Percentiles rank a stretch among this genome's conserved stretches.
These are phyloP conservation scores for Perccottus glenii DNA, from an alignment of 2,113 vertebrate genomes.

Conservation along the genomic window DNA sequence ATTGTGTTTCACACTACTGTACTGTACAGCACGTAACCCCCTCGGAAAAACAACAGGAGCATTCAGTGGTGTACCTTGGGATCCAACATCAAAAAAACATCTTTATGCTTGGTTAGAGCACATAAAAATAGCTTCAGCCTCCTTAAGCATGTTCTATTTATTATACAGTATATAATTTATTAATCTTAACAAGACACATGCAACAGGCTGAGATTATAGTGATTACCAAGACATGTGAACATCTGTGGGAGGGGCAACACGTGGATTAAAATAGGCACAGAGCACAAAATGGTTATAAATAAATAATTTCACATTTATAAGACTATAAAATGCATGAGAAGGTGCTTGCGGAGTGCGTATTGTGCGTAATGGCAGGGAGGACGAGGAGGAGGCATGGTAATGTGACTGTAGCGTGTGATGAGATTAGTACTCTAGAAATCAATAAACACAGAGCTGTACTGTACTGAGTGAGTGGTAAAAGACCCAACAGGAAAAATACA, in stretches of 20 bases:
- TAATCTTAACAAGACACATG: constrained; percentile 3
- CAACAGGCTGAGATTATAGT: constrained; percentile 25
- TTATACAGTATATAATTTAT: constrained; percentile 4
- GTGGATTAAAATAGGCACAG: constrained; percentile 47
- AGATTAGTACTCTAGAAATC: constrained; percentile 71
- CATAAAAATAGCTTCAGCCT: constrained; percentile 51
- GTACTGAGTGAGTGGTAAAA: constrained; percentile 36
- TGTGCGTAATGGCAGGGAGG: constrained; percentile 52
- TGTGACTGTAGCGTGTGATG: constrained; percentile 68
- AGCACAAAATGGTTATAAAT: constrained; percentile 39
- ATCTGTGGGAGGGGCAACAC: constrained; percentile 9
- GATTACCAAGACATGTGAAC: constrained; percentile 34
- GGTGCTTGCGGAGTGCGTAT: constrained; percentile 25
- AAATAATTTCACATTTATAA: constrained; percentile 40
- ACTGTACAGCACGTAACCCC: constrained; percentile 6
- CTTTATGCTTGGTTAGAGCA: constrained; percentile 44
- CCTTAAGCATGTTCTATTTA: constrained; percentile 29
- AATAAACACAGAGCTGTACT: constrained; percentile 58
- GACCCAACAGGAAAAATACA: constrained; percentile 16
- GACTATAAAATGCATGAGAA: constrained; percentile 47
- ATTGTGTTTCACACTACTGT: constrained; percentile 50
- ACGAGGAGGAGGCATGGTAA: constrained; percentile 50
- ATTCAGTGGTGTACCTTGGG: constrained; percentile 22
- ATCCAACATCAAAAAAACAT: constrained; percentile 36
- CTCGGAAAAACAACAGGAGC: constrained; percentile 24